A percentile compares a stretch with the other conserved stretches of the same genome.
Evolutionary conservation across 2,888 invertebrate species (phyloP).

Genomic region (Dexiosoma caninum): DNA sequence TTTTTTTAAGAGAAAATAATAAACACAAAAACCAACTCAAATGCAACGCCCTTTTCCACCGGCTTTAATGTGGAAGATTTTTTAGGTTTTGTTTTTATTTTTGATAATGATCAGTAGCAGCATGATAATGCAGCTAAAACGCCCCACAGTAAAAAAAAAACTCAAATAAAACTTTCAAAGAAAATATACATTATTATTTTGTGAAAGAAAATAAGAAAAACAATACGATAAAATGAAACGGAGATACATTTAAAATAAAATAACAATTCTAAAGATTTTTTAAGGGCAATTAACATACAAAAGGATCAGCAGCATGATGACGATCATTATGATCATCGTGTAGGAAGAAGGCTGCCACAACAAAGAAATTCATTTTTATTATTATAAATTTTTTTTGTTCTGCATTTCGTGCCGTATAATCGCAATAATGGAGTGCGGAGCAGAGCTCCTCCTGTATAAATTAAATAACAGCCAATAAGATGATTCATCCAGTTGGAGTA

Average conservation of each 20-base stretch:
- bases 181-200: neutral
- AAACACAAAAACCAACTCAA: neutral
- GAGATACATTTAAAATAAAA: conserved; percentile 36
- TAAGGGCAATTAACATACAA: conserved; percentile 74
- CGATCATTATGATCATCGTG: conserved; percentile 3
- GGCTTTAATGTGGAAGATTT: neutral
- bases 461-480: conserved; percentile 59
- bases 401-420: neutral
- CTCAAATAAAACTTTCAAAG: neutral
- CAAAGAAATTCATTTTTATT: neutral
- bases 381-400: neutral
- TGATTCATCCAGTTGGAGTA: conserved; percentile 24
- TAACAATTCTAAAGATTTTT: conserved; percentile 14
- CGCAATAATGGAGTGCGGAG: conserved; percentile 23
- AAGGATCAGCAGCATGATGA: conserved; percentile 68
- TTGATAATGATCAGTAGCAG: conserved; percentile 55
- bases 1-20: no score
- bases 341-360: neutral
- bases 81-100: neutral
- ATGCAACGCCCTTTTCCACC: conserved; percentile 56
- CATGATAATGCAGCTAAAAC: conserved; percentile 56
- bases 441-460: conserved; percentile 65
- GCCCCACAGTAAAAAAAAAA: conserved; percentile 39
- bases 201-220: neutral
- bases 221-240: conserved; percentile 45